phyloP scores from a whole-genome alignment of 2,888 invertebrate species.

The Heliconius hortense region DNA sequence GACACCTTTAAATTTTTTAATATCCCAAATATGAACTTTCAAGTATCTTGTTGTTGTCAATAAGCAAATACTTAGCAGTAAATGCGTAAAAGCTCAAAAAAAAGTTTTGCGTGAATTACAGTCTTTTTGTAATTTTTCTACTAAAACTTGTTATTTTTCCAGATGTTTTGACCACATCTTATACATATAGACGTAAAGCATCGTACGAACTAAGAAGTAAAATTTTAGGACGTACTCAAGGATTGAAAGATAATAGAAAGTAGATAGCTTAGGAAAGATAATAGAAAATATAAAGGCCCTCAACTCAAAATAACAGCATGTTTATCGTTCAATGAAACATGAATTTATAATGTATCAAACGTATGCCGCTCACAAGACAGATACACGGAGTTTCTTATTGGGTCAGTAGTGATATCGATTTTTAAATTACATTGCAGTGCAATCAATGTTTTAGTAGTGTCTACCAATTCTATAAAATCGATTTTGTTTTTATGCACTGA shows the following conservation, averaged over 20 bases:
- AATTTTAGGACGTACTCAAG: background rate
- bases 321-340: background rate
- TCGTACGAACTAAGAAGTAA: too few relatives aligned
- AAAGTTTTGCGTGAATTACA: background rate
- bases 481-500: background rate
- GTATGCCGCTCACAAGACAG: conserved; percentile 2
- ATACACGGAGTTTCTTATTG: conserved; percentile 12
- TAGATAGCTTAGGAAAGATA: background rate
- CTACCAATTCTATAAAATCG: background rate
- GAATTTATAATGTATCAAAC: conserved; percentile 6
- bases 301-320: background rate
- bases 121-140: background rate
- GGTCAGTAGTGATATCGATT: conserved; percentile 32
- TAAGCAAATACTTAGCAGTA: background rate
- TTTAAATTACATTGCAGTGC: conserved; percentile 32
- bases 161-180: background rate
- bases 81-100: background rate
- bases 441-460: conserved; percentile 35
- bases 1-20: conserved; percentile 53
- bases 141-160: background rate
- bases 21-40: conserved; percentile 16
- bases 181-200: too few relatives aligned
- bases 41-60: background rate
- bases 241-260: background rate
- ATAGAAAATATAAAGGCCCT: too few relatives aligned